phyloP scores from a whole-genome alignment of 2,888 invertebrate genomes.

The Willowsia nigromaculata region DNA sequence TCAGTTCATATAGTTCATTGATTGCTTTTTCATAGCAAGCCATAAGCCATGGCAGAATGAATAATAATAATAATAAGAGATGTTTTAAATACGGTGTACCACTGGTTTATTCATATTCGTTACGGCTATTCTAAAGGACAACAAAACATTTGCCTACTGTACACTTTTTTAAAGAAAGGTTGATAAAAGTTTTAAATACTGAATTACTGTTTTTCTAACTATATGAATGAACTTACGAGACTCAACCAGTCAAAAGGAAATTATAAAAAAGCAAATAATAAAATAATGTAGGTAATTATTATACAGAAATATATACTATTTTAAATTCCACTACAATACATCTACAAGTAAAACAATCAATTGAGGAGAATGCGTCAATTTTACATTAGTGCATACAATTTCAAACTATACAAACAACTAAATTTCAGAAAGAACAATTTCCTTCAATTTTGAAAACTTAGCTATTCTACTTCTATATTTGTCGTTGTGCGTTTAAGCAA shows the following conservation, averaged over 20 bases:
- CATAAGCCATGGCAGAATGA: too few species aligned
- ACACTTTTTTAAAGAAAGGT: background rate
- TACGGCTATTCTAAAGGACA: background rate
- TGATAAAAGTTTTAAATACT: background rate
- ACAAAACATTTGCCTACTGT: background rate
- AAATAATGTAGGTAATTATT: background rate
- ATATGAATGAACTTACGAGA: constrained; percentile 31
- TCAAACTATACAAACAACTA: background rate
- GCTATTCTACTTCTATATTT: background rate
- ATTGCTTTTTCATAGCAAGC: too few species aligned
- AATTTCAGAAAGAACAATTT: background rate
- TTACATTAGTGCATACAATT: constrained; percentile 8
- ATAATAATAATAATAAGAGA: constrained; percentile 23
- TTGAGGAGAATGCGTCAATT: constrained; percentile 30
- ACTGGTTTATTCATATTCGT: constrained; percentile 18
- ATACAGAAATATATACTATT: constrained; percentile 27
- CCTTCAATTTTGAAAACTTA: background rate
- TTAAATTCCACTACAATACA: constrained; percentile 21
- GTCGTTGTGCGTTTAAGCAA: constrained; percentile 1
- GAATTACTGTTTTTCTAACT: background rate
- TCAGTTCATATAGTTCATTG: too few species aligned
- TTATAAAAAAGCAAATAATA: constrained; percentile 44
- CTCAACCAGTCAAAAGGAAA: constrained; percentile 33
- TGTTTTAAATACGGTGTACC: constrained; percentile 51
- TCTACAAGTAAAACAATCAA: constrained; percentile 24